These are phyloP conservation scores for Netelia melanura DNA, from an alignment of 2,888 invertebrate species.

Conservation along the genomic window DNA sequence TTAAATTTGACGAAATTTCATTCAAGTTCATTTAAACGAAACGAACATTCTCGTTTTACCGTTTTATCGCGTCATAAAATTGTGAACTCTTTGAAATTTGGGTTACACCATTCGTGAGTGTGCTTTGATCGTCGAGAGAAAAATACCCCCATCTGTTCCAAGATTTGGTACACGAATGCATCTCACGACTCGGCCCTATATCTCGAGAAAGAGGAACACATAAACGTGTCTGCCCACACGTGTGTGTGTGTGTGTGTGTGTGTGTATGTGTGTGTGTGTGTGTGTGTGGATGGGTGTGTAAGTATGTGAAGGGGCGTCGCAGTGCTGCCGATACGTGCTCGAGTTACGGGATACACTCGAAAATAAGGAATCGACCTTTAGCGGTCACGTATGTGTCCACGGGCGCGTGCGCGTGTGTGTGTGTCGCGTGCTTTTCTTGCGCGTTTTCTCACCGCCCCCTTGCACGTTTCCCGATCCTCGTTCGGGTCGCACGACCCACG, in stretches of 20 bases:
- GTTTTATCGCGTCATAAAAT: not conserved
- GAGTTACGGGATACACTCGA: slow-evolving; percentile 68
- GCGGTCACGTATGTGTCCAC: slow-evolving; percentile 6
- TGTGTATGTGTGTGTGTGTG: slow-evolving; percentile 3
- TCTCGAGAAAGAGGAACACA: slow-evolving; percentile 50
- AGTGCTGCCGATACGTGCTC: slow-evolving; percentile 71
- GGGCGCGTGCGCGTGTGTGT: slow-evolving; percentile 12
- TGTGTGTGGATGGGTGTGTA: not conserved
- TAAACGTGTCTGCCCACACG: not conserved
- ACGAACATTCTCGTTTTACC: not conserved
- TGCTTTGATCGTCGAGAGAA: slow-evolving; percentile 33
- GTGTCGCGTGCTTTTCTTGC: slow-evolving; percentile 32
- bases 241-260: not conserved
- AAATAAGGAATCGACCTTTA: slow-evolving; percentile 63
- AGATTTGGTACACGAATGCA: slow-evolving; percentile 53
- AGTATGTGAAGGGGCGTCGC: slow-evolving; percentile 59
- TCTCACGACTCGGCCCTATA: slow-evolving; percentile 64
- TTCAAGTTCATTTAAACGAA: not conserved
- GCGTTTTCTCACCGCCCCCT: not conserved
- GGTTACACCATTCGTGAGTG: slow-evolving; percentile 6
- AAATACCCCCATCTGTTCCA: slow-evolving; percentile 51
- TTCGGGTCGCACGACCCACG: slow-evolving; percentile 48
- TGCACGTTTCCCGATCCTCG: slow-evolving; percentile 42
- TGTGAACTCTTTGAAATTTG: slow-evolving; percentile 5
- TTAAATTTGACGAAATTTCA: not conserved